Percentiles rank a stretch among this genome's conserved stretches.
Conservation (phyloP, 2,888 invertebrate species). For the Ormyrus nitidulus region DNA sequence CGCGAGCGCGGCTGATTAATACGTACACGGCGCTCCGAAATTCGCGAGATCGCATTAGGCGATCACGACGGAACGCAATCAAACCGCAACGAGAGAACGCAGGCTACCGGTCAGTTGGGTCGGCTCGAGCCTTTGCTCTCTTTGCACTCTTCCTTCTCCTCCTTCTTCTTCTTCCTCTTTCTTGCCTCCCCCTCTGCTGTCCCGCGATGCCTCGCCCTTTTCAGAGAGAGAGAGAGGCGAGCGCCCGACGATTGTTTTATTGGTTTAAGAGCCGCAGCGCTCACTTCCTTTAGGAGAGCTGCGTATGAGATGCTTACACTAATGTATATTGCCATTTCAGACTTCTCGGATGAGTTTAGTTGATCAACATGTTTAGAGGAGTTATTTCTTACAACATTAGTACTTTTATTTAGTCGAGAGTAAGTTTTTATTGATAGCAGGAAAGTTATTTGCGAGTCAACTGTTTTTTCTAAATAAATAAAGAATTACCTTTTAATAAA, state of each 20-base stretch:
- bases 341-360: no score
- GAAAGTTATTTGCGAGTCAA: no score
- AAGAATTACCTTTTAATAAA: no score
- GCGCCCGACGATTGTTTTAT: slow-evolving; percentile 55
- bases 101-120: slow-evolving; percentile 73
- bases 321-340: no score
- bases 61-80: slow-evolving; percentile 25
- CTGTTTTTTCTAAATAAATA: no score
- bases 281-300: neutral
- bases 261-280: slow-evolving; percentile 2
- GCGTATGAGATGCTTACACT: no score
- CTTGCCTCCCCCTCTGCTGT: slow-evolving; percentile 37
- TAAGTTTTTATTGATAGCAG: no score
- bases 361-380: no score
- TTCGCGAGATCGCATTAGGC: slow-evolving; percentile 30
- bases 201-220: slow-evolving; percentile 59
- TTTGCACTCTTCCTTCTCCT: slow-evolving; percentile 11
- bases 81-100: slow-evolving; percentile 44
- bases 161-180: slow-evolving; percentile 30
- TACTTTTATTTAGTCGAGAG: no score
- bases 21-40: neutral
- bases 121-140: slow-evolving; percentile 66
- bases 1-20: neutral
- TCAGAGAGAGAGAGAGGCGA: slow-evolving; percentile 45
- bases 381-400: no score